Conservation (phyloP, 2,797 vertebrate genomes). For the Rhinophrynus dorsalis region DNA sequence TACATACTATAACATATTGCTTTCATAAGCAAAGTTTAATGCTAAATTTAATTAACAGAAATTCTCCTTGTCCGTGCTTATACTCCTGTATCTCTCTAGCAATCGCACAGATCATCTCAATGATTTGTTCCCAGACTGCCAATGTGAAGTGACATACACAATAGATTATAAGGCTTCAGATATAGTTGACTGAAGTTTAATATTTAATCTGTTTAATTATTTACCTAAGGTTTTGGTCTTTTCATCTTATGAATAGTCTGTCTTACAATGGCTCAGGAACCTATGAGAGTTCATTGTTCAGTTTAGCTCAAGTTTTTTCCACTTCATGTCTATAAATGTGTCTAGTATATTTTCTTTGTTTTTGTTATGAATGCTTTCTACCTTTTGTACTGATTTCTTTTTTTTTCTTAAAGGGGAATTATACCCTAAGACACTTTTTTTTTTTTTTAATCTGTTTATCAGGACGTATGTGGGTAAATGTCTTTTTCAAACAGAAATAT, state of each 20-base stretch:
- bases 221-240: slow-evolving; percentile 29
- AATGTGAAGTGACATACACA: background rate
- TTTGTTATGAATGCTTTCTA: background rate
- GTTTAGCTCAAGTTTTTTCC: background rate
- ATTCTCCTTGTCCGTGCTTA: too few species aligned
- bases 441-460: too few species aligned
- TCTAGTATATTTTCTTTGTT: background rate
- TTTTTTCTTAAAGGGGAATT: background rate
- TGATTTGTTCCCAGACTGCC: background rate
- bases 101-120: too few species aligned
- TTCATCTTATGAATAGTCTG: slow-evolving; percentile 36
- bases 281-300: background rate
- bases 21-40: too few species aligned
- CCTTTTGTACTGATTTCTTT: background rate
- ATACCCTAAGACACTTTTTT: too few species aligned
- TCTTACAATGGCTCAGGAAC: slow-evolving; percentile 23
- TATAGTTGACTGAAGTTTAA: slow-evolving; percentile 13
- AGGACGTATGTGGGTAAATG: too few species aligned
- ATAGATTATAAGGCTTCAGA: slow-evolving; percentile 13
- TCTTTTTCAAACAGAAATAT: too few species aligned
- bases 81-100: too few species aligned
- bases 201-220: slow-evolving; percentile 47
- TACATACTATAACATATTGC: too few species aligned
- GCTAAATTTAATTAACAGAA: too few species aligned
- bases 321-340: background rate